Conservation (phyloP, 2,888 invertebrate genomes). For the Diarsia rubi region DNA sequence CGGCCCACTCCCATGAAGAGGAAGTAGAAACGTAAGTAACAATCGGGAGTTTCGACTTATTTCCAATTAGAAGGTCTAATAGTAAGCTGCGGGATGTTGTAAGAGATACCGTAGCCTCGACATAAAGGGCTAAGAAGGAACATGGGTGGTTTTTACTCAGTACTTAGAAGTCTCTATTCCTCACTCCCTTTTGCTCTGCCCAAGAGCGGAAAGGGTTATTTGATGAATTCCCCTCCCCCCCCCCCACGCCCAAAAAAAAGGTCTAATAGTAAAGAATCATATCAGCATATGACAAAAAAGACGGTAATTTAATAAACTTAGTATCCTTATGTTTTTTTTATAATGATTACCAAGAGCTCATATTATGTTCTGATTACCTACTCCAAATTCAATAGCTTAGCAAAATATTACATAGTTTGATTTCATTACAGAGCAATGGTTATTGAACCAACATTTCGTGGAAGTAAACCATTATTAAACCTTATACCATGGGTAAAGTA, state of each 20-base stretch:
- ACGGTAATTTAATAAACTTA: not conserved
- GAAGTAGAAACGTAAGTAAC: not conserved
- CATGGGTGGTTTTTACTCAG: too few species aligned
- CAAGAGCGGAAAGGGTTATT: too few species aligned
- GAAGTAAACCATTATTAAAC: conserved; percentile 28
- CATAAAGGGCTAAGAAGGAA: too few species aligned
- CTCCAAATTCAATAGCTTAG: not conserved
- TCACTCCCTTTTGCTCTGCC: too few species aligned
- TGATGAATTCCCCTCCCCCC: too few species aligned
- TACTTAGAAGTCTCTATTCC: too few species aligned
- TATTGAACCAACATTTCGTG: conserved; percentile 41
- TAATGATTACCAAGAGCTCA: not conserved
- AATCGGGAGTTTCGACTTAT: not conserved
- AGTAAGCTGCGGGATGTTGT: too few species aligned
- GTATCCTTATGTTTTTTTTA: not conserved
- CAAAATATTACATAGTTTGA: not conserved
- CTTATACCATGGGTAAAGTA: conserved; percentile 25
- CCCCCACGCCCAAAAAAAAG: too few species aligned
- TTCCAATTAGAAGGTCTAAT: not conserved
- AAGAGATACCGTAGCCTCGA: too few species aligned
- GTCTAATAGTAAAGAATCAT: not conserved
- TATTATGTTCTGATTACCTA: not conserved
- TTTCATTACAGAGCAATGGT: conserved; percentile 6
- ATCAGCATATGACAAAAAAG: not conserved
- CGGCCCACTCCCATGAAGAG: not conserved